Conservation (phyloP, 2,797 vertebrate species). For the Anomalospiza imberbis region DNA sequence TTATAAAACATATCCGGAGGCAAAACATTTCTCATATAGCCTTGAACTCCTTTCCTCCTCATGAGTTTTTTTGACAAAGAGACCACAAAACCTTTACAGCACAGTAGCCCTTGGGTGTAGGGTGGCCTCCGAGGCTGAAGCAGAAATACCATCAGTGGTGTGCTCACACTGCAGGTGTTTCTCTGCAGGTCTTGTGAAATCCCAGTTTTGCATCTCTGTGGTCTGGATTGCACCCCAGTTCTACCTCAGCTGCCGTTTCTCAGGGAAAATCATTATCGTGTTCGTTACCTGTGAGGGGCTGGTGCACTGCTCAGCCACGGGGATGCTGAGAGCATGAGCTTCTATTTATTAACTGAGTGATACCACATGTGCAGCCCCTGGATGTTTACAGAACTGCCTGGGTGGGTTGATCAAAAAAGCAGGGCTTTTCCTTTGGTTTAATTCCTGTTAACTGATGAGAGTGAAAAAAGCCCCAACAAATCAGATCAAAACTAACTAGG, state of each 20-base stretch:
- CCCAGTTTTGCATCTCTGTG: not conserved
- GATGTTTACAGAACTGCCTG: slow-evolving; percentile 67
- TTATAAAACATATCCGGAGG: not conserved
- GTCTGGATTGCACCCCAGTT: not conserved
- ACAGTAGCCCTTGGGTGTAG: not conserved
- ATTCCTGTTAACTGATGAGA: slow-evolving; percentile 58
- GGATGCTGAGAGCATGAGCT: slow-evolving; percentile 21
- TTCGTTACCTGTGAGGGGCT: slow-evolving; percentile 9
- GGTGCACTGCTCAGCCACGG: not conserved
- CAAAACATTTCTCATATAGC: not conserved
- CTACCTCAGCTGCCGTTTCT: slow-evolving; percentile 9
- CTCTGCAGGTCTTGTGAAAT: not conserved
- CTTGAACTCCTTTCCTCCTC: not conserved
- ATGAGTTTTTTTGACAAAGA: not conserved
- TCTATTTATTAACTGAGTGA: slow-evolving; percentile 64
- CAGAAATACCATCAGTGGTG: not conserved
- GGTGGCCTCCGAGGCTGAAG: not conserved
- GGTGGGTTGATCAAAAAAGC: slow-evolving; percentile 59
- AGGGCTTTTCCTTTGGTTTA: slow-evolving; percentile 31
- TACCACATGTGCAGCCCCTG: slow-evolving; percentile 62
- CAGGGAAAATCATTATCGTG: not conserved
- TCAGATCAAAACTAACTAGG: not conserved
- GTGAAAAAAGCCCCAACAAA: not conserved
- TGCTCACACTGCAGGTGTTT: not conserved
- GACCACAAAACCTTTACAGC: fast-evolving